These are phyloP conservation scores for Hirtodrosophila alboralis DNA, from an alignment of 2,888 invertebrate genomes.

Conservation along the genomic window DNA sequence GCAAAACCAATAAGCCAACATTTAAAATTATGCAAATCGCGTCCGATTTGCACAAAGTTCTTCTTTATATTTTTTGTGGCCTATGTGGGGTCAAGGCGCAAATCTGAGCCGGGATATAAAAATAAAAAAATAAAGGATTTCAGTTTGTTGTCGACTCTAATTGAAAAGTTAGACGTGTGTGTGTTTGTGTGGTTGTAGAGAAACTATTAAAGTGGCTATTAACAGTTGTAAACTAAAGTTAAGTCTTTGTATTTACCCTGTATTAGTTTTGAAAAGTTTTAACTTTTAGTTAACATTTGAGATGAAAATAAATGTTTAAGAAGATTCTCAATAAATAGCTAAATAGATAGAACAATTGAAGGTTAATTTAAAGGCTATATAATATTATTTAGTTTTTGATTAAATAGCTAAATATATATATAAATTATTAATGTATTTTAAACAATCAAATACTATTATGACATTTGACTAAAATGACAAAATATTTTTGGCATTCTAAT, in stretches of 20 bases:
- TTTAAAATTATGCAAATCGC: constrained; percentile 71
- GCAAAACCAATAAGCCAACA: constrained; percentile 67
- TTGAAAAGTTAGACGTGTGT: constrained; percentile 62
- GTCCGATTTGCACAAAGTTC: constrained; percentile 66
- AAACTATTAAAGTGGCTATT: constrained; percentile 37
- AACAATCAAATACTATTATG: too few species aligned
- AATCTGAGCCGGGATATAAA: constrained; percentile 57
- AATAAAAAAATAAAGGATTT: constrained; percentile 69
- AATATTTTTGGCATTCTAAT: too few species aligned
- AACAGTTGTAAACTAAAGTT: constrained; percentile 5
- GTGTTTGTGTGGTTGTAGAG: not conserved
- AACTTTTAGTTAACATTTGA: too few species aligned
- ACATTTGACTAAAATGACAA: too few species aligned
- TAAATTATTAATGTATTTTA: too few species aligned
- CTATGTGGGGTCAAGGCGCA: constrained; percentile 56
- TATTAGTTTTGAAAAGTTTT: constrained; percentile 1
- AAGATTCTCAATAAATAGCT: too few species aligned
- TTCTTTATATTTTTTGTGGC: constrained; percentile 12
- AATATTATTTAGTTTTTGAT: too few species aligned
- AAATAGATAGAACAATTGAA: too few species aligned
- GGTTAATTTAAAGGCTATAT: too few species aligned
- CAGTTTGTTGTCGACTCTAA: constrained; percentile 53
- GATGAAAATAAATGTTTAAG: too few species aligned
- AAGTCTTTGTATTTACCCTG: constrained; percentile 5
- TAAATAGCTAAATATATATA: too few species aligned